Conservation (phyloP, 2,113 vertebrate species). For the Prietella phreatophila region DNA sequence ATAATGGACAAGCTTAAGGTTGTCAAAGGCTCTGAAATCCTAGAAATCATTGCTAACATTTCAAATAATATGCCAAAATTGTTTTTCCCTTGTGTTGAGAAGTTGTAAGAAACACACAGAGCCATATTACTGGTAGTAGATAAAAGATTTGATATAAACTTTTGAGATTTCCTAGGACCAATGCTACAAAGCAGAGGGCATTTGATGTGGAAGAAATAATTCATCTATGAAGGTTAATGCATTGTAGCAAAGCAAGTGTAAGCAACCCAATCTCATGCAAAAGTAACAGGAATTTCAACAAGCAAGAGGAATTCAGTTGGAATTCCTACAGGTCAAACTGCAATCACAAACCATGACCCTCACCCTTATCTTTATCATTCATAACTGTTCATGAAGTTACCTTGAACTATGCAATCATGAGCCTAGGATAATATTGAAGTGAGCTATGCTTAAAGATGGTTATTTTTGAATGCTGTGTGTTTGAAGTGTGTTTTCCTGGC, state of each 20-base stretch:
- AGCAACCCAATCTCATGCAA: background rate
- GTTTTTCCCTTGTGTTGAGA: background rate
- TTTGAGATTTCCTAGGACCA: background rate
- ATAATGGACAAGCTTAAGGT: background rate
- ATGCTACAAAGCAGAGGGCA: background rate
- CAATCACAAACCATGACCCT: background rate
- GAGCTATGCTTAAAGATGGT: background rate
- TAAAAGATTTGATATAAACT: background rate
- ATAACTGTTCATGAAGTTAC: background rate
- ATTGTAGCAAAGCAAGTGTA: background rate
- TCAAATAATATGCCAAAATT: background rate
- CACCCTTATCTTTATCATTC: background rate
- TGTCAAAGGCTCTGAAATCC: background rate
- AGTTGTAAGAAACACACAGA: background rate
- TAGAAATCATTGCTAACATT: background rate
- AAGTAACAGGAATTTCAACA: background rate
- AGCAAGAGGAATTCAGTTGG: background rate
- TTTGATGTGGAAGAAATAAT: constrained; percentile 8
- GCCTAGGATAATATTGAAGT: background rate
- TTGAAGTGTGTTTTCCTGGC: background rate
- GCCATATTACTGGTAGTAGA: background rate
- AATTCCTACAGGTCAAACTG: constrained; percentile 2
- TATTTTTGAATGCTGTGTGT: background rate
- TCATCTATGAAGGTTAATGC: background rate
- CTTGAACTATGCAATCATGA: background rate